phyloP scores from a whole-genome alignment of 2,797 vertebrate genomes.

The Sternotherus odoratus region DNA sequence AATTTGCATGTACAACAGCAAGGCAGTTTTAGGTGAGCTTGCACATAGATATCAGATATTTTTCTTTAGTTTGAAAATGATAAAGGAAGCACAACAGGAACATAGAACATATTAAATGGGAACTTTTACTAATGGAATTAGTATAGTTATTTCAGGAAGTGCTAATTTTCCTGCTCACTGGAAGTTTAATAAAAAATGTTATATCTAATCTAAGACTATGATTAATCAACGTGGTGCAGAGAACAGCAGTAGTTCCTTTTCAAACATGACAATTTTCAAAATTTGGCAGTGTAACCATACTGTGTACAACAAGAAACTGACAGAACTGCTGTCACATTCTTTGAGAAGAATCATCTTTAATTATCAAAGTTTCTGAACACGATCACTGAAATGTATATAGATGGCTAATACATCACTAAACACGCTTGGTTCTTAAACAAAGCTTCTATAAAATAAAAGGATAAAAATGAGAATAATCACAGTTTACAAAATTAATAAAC shows the following conservation, averaged over 20 bases:
- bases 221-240: conserved; percentile 75
- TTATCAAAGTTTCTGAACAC: not conserved
- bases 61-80: not conserved
- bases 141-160: conserved; percentile 71
- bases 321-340: conserved; percentile 14
- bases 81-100: conserved; percentile 53
- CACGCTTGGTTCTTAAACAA: not conserved
- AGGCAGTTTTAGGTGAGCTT: accelerated
- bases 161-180: conserved; percentile 77
- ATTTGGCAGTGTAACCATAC: conserved; percentile 73
- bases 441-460: not conserved
- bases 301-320: conserved; percentile 63
- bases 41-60: not conserved
- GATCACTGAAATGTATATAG: accelerated
- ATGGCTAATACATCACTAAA: not conserved
- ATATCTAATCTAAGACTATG: conserved; percentile 73
- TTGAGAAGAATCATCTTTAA: accelerated
- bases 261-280: conserved; percentile 75
- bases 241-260: conserved; percentile 59
- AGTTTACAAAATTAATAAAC: not conserved
- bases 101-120: conserved; percentile 60
- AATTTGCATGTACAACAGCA: not conserved
- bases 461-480: accelerated
- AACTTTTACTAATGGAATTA: conserved; percentile 77
- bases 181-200: conserved; percentile 74